These are phyloP conservation scores for Julus scanicus DNA, from an alignment of 2,888 invertebrate genomes.

Conservation along the genomic window DNA sequence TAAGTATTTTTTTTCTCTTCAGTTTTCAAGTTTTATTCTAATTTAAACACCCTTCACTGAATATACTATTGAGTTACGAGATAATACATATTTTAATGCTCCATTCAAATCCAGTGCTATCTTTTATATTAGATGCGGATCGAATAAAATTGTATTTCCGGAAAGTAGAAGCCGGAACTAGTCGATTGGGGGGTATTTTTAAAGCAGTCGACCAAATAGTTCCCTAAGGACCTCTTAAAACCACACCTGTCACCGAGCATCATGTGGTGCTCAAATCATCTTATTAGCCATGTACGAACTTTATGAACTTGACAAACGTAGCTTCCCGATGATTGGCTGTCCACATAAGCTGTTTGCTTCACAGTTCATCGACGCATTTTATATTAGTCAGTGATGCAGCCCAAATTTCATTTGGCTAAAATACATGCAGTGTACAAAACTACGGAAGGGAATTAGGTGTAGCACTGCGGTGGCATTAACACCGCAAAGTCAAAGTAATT, in stretches of 20 bases:
- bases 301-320: neutral
- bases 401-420: neutral
- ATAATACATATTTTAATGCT: no score
- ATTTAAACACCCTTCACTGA: no score
- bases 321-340: neutral
- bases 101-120: no score
- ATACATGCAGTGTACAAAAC: neutral
- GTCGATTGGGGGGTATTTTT: neutral
- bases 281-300: neutral
- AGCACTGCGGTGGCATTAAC: neutral
- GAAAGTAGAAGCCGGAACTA: neutral
- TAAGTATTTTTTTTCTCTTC: no score
- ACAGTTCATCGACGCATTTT: neutral
- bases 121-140: no score
- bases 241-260: neutral
- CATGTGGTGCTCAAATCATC: neutral
- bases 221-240: neutral
- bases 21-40: no score
- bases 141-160: neutral
- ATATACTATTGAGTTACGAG: no score
- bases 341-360: neutral
- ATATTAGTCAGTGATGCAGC: conserved; percentile 2
- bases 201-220: neutral
- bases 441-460: neutral
- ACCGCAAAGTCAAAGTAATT: conserved; percentile 12